Conservation (phyloP, 1,140 invertebrate genomes). For the Drosophila teissieri region DNA sequence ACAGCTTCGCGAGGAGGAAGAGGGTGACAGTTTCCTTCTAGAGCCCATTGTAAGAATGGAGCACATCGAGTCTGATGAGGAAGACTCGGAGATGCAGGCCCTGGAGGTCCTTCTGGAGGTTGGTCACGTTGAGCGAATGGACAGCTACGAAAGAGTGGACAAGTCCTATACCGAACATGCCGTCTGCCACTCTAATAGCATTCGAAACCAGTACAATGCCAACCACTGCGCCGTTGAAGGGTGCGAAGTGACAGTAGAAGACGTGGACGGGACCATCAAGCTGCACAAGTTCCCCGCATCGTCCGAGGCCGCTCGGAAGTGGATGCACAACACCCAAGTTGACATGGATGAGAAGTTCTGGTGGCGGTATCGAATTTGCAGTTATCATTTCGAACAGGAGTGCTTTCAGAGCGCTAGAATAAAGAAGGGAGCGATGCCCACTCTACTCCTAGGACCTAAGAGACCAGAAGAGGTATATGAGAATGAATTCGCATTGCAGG, state of each 20-base stretch:
- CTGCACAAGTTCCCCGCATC: slow-evolving; percentile 70
- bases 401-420: slow-evolving; percentile 64
- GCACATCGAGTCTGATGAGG: slow-evolving; percentile 34
- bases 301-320: slow-evolving; percentile 53
- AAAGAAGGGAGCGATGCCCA: slow-evolving; percentile 60
- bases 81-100: slow-evolving; percentile 9
- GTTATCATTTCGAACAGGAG: slow-evolving; percentile 59
- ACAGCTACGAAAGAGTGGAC: slow-evolving; percentile 63
- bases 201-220: slow-evolving; percentile 46
- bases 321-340: slow-evolving; percentile 74
- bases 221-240: slow-evolving; percentile 61
- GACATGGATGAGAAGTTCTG: slow-evolving; percentile 49
- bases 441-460: slow-evolving; percentile 49
- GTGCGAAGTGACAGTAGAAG: slow-evolving; percentile 45
- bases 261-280: slow-evolving; percentile 47
- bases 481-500: slow-evolving; percentile 51
- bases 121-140: slow-evolving; percentile 65
- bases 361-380: slow-evolving; percentile 76
- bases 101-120: slow-evolving; percentile 68
- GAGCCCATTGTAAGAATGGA: slow-evolving; percentile 53
- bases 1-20: background rate
- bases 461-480: slow-evolving; percentile 43
- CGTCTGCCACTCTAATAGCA: background rate
- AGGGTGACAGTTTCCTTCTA: slow-evolving; percentile 18
- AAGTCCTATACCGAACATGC: slow-evolving; percentile 10